A percentile compares a stretch with the other conserved stretches of the same genome.
These are phyloP conservation scores for Liolophura sinensis DNA, from an alignment of 1,140 invertebrate species.

Conservation along the genomic window DNA sequence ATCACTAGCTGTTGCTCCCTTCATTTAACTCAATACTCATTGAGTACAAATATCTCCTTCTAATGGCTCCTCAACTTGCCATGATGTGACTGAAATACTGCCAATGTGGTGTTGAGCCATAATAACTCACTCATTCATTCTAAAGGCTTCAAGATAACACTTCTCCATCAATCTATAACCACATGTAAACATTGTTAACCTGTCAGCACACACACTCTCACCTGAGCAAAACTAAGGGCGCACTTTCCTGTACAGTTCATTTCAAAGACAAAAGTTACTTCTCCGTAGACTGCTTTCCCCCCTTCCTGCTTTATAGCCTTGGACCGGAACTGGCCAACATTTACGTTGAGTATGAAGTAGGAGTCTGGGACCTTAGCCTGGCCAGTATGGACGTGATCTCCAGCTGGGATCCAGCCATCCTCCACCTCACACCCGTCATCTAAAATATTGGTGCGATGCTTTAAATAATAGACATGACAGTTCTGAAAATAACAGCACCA, in stretches of 20 bases:
- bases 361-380: constrained; percentile 58
- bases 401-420: constrained; percentile 58
- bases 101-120: too few relatives aligned
- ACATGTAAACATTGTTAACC: too few relatives aligned
- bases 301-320: constrained; percentile 54
- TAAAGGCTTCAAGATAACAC: too few relatives aligned
- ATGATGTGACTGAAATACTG: too few relatives aligned
- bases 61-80: too few relatives aligned
- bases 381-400: constrained; percentile 59
- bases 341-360: constrained; percentile 60
- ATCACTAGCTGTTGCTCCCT: too few relatives aligned
- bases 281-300: constrained; percentile 56
- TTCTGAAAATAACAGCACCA: neutral
- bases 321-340: constrained; percentile 61
- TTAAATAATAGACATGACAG: neutral
- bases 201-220: constrained; percentile 28
- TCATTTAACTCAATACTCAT: too few relatives aligned
- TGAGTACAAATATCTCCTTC: too few relatives aligned
- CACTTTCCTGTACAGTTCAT: constrained; percentile 61
- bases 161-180: too few relatives aligned
- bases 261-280: constrained; percentile 63
- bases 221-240: constrained; percentile 64
- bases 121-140: too few relatives aligned
- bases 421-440: constrained; percentile 38
- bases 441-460: constrained; percentile 6